Evolutionary conservation across 2,797 vertebrate genomes (phyloP).

Genomic region (Argya squamiceps): DNA sequence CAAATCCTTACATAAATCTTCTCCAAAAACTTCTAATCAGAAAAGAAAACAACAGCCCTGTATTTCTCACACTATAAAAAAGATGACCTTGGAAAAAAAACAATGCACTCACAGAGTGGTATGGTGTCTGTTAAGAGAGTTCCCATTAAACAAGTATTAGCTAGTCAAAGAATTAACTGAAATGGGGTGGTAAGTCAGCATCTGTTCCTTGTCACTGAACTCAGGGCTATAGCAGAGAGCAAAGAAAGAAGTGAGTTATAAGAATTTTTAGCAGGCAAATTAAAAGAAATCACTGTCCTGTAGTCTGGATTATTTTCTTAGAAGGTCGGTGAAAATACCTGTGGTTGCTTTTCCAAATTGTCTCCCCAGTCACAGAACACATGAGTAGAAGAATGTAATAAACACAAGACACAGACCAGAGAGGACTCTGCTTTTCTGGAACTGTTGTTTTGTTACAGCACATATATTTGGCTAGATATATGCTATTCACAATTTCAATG

Average conservation of each 20-base stretch:
- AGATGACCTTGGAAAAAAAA: constrained; percentile 36
- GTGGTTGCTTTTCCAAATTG: background rate
- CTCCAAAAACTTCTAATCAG: constrained; percentile 24
- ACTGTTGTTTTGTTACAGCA: background rate
- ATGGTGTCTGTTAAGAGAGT: constrained; percentile 12
- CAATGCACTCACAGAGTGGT: background rate
- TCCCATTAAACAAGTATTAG: background rate
- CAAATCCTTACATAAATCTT: background rate
- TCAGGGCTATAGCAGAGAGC: background rate
- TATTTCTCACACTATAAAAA: constrained; percentile 33
- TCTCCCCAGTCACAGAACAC: background rate
- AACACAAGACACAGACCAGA: background rate
- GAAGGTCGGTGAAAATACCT: background rate
- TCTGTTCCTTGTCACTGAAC: constrained; percentile 40
- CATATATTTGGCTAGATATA: background rate
- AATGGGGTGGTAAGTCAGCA: background rate
- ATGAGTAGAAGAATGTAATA: background rate
- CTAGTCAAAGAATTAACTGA: constrained; percentile 17
- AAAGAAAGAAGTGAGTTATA: background rate
- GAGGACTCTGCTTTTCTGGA: background rate
- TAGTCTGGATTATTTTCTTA: background rate
- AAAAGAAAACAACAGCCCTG: constrained; percentile 9
- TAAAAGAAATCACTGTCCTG: background rate
- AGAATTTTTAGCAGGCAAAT: background rate
- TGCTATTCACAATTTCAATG: background rate